Percentiles rank a stretch among this genome's conserved stretches.
Conservation (phyloP, 2,888 invertebrate species). For the Thymelicus acteon region DNA sequence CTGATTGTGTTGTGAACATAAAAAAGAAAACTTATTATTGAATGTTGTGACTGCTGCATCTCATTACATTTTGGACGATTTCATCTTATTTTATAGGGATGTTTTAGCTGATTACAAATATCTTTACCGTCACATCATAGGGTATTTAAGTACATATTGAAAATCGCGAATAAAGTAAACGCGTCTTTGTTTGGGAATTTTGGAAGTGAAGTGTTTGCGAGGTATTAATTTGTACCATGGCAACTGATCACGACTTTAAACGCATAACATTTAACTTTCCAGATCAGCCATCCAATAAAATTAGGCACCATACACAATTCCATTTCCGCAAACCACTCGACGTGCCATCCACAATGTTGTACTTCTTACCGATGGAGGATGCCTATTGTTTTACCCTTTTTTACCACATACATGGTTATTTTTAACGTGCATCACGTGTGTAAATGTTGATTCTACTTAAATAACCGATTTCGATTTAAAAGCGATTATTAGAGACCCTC, state of each 20-base stretch:
- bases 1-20: too few relatives aligned
- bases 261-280: not conserved
- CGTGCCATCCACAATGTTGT: not conserved
- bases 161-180: too few relatives aligned
- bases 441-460: not conserved
- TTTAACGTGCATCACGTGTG: not conserved
- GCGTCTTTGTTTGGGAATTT: not conserved
- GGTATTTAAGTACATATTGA: too few relatives aligned
- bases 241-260: not conserved
- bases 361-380: not conserved
- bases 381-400: not conserved
- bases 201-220: not conserved
- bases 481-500: not conserved
- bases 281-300: not conserved
- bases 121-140: too few relatives aligned
- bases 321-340: not conserved
- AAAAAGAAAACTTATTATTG: too few relatives aligned
- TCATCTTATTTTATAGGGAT: too few relatives aligned
- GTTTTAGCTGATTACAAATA: too few relatives aligned
- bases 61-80: too few relatives aligned
- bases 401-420: not conserved
- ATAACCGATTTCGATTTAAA: not conserved
- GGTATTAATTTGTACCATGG: not conserved
- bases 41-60: too few relatives aligned
- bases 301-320: not conserved